A percentile compares a stretch with the other conserved stretches of the same genome.
phyloP scores from a whole-genome alignment of 1,140 invertebrate genomes.

The Patella vulgata region DNA sequence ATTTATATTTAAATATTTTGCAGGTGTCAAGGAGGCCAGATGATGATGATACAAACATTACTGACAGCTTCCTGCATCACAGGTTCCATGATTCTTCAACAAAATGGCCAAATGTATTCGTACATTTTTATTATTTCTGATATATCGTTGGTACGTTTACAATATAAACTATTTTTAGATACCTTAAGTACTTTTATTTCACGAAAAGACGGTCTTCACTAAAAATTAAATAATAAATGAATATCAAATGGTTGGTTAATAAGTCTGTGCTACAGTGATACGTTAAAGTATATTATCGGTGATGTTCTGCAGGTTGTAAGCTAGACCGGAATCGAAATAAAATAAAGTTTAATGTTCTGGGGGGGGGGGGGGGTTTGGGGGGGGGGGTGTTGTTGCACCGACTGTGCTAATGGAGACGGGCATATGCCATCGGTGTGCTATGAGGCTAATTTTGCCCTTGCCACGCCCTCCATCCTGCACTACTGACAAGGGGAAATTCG shows the following conservation, averaged over 20 bases:
- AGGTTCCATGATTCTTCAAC: neutral
- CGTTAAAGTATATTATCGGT: too few relatives aligned
- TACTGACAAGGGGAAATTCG: too few relatives aligned
- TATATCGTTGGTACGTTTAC: conserved; percentile 13
- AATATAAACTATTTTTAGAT: neutral
- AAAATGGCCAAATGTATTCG: neutral
- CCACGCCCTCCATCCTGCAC: too few relatives aligned
- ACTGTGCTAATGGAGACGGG: too few relatives aligned
- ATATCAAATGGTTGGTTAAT: conserved; percentile 12
- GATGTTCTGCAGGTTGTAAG: too few relatives aligned
- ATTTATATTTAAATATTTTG: too few relatives aligned
- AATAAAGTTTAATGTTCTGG: too few relatives aligned
- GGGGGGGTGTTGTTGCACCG: too few relatives aligned
- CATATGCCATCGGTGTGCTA: too few relatives aligned
- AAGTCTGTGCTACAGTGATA: neutral
- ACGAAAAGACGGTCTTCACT: conserved; percentile 5
- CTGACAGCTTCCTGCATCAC: neutral
- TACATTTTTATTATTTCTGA: conserved; percentile 1
- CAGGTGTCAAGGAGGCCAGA: neutral
- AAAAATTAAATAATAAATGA: conserved; percentile 4
- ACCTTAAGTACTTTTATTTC: conserved; percentile 1
- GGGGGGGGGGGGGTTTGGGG: too few relatives aligned
- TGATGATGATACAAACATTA: neutral
- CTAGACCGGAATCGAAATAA: too few relatives aligned
- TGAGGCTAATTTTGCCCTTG: too few relatives aligned